Evolutionary conservation across 2,113 vertebrate genomes (phyloP).

Genomic region (Callionymus lyra): DNA sequence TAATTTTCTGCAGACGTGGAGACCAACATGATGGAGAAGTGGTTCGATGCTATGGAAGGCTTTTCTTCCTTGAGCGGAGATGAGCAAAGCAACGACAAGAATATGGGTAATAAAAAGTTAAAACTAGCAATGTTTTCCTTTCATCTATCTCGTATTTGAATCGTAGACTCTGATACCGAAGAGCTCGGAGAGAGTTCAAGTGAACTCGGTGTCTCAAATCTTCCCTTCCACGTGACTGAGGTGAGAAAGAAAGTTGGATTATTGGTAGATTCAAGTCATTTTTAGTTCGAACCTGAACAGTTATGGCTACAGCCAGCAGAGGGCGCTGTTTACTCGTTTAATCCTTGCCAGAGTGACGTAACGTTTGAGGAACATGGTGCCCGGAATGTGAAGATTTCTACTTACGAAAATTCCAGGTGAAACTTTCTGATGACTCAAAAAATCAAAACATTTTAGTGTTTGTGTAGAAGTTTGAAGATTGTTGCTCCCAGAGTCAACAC

Average conservation of each 20-base stretch:
- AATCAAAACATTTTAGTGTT: too few species aligned
- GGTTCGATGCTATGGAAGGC: constrained; percentile 62
- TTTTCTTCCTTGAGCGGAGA: constrained; percentile 7
- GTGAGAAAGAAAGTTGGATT: too few species aligned
- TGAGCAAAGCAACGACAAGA: neutral
- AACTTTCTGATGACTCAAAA: neutral
- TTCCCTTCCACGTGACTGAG: constrained; percentile 36
- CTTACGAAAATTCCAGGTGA: constrained; percentile 32
- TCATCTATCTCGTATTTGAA: too few species aligned
- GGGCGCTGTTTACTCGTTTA: constrained; percentile 8
- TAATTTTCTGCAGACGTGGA: too few species aligned
- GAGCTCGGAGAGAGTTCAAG: neutral
- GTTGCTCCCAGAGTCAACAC: constrained; percentile 34
- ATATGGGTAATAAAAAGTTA: neutral
- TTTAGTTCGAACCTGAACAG: too few species aligned
- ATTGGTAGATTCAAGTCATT: too few species aligned
- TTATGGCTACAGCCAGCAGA: too few species aligned
- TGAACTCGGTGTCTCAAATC: constrained; percentile 23
- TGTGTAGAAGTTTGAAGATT: neutral
- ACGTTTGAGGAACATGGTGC: constrained; percentile 44
- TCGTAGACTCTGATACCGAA: too few species aligned
- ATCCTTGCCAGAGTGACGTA: constrained; percentile 32
- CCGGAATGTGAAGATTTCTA: constrained; percentile 33
- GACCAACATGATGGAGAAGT: constrained; percentile 34
- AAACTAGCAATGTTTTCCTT: neutral